These are phyloP conservation scores for Emydura subglobosa DNA, from an alignment of 2,113 vertebrate genomes.

Conservation along the genomic window DNA sequence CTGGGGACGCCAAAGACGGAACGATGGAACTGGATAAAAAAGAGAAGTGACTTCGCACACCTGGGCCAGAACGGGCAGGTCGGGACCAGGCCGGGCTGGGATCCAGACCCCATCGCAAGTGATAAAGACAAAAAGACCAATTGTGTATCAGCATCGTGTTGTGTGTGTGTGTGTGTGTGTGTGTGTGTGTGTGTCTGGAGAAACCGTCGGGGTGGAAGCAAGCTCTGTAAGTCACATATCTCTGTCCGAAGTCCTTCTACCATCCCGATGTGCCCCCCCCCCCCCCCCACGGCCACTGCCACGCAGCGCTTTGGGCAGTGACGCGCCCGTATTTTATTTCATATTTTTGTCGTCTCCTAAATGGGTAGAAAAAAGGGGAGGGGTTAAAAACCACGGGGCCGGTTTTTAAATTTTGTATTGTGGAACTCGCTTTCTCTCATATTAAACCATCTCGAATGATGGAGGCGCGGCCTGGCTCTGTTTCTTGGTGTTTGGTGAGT, in stretches of 20 bases:
- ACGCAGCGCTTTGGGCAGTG: neutral
- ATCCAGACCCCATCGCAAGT: slow-evolving; percentile 27
- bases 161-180: slow-evolving; percentile 15
- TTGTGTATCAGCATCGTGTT: slow-evolving; percentile 70
- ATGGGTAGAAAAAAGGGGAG: neutral
- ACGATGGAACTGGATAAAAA: slow-evolving; percentile 78
- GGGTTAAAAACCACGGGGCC: slow-evolving; percentile 35
- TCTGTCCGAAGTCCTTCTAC: neutral
- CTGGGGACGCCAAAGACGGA: slow-evolving; percentile 74
- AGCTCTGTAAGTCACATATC: neutral
- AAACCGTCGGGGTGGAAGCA: slow-evolving; percentile 35
- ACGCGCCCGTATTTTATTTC: neutral
- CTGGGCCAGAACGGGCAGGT: neutral
- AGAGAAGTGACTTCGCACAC: slow-evolving; percentile 72
- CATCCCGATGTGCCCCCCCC: neutral
- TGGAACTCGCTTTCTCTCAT: slow-evolving; percentile 83
- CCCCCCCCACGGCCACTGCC: neutral
- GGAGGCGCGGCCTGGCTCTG: neutral
- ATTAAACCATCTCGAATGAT: slow-evolving; percentile 75
- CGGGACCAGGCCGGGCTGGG: slow-evolving; percentile 21
- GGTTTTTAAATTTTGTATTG: slow-evolving; percentile 88
- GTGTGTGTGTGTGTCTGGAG: slow-evolving; percentile 40
- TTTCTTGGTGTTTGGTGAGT: neutral
- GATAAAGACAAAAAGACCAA: slow-evolving; percentile 51
- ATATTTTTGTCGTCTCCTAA: neutral